Evolutionary conservation across 2,797 vertebrate species (phyloP), one percentile per base, ranked within the genome.

Genomic region (Harpagifer antarcticus): DNA sequence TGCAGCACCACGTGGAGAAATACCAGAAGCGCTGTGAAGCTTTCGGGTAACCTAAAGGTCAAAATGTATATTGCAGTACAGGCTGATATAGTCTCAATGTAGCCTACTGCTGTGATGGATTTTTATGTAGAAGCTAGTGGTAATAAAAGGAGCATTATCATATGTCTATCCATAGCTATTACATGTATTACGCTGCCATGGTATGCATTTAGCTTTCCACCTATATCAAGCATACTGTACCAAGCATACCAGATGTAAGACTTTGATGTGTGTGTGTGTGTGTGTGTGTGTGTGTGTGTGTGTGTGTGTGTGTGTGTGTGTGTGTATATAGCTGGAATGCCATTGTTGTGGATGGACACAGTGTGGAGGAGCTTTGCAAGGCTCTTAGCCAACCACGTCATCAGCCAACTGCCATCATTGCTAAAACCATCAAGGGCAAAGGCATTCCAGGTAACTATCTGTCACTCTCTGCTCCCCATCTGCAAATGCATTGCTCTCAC

Each of bases 341-440:
- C 50, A 94, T 98, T 76, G 94, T 98, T 0, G 97, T 98, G 54
- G 97, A 99, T 9, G 98, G 98, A 20, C 98, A 99, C 94, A 98
- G 97, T 0, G 96, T 99, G 88, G 98, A 99, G 66, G 97, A 99
- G 86, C 94, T 99, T 66, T 99, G 97, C 92, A 99, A 99, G 88
- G 97, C 96, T 79, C 95, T 99, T n/a, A 95, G 95, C 79, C 96
- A 97, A 86, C 94, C 96, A 45, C 96, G 96, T 70, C 96, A 98
- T 88, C 97, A 98, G 71, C 97, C 97, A 12, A 97, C 96, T 1
- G 97, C 96, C 81, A 96, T 99, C 91, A 97, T 99, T 23, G 97
- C 98, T 76, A 98, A 97, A 93, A 99, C 97, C 68, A 95, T 95
- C 83, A 98, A 99, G 90, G 97, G 98, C 83, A 98, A 96, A 92